Percentiles rank a stretch among this genome's conserved stretches.
These are phyloP conservation scores for Sebastes hubbsi DNA, from an alignment of 2,797 vertebrate genomes.

Conservation along the genomic window DNA sequence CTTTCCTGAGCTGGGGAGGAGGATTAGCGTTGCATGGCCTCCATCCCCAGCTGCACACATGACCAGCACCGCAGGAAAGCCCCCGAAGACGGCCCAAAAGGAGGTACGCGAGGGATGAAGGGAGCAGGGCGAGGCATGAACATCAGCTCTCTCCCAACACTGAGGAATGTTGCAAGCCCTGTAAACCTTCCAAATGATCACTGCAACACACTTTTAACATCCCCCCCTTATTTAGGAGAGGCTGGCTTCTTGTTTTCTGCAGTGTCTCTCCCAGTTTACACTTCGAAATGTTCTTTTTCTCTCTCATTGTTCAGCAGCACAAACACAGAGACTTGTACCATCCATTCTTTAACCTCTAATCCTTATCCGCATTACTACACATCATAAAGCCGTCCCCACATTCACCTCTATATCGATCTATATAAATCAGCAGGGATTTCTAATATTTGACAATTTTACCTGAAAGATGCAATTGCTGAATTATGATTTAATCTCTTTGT, in stretches of 20 bases:
- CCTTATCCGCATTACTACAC: not conserved
- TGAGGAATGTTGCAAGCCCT: constrained; percentile 66
- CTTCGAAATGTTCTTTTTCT: not conserved
- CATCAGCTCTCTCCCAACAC: constrained; percentile 58
- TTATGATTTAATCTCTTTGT: not conserved
- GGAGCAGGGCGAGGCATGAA: constrained; percentile 56
- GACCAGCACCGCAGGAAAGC: constrained; percentile 80
- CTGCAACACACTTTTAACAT: constrained; percentile 32
- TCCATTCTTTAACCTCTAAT: not conserved
- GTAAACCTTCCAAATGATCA: constrained; percentile 65
- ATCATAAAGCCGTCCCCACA: not conserved
- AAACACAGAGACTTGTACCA: not conserved
- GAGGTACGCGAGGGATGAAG: constrained; percentile 54
- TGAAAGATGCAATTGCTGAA: not conserved
- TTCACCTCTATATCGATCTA: not conserved
- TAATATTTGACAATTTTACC: not conserved
- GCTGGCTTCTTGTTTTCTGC: not conserved
- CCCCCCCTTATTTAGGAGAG: constrained; percentile 13
- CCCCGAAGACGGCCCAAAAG: constrained; percentile 75
- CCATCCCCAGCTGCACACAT: constrained; percentile 84
- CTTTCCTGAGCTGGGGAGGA: constrained; percentile 80
- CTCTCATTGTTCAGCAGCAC: not conserved
- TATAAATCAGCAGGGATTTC: not conserved
- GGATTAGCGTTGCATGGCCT: constrained; percentile 83
- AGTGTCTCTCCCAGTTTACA: not conserved